Conservation (phyloP, 2,797 vertebrate species). For the Gymnocypris eckloni region DNA sequence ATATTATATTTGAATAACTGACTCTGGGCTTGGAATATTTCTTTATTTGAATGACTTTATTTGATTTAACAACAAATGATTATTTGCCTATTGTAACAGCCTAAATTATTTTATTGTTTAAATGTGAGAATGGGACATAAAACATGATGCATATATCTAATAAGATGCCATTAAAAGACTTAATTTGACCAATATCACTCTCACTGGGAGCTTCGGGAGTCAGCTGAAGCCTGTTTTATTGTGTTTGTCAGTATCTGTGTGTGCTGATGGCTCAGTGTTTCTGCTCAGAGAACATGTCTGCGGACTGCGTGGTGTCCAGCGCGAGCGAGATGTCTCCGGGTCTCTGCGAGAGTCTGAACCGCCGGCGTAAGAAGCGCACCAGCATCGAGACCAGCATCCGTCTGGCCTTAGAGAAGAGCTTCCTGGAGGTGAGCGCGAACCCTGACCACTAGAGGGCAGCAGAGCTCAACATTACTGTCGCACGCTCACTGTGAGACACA, state of each 20-base stretch:
- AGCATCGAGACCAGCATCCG: conserved; percentile 93
- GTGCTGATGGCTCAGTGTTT: no score
- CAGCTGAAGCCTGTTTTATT: not conserved
- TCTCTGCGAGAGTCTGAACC: conserved; percentile 82
- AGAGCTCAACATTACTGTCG: not conserved
- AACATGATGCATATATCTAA: not conserved
- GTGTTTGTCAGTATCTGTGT: no score
- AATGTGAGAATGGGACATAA: not conserved
- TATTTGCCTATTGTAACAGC: not conserved
- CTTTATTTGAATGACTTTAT: no score
- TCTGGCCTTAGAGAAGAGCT: conserved; percentile 91
- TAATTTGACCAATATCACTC: no score
- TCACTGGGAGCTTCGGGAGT: not conserved
- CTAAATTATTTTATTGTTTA: not conserved
- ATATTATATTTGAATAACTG: no score
- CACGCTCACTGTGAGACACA: no score
- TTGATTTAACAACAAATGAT: no score
- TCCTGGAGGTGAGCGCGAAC: conserved; percentile 81
- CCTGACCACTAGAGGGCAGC: conserved; percentile 36
- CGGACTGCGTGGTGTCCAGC: conserved; percentile 83
- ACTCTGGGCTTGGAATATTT: no score
- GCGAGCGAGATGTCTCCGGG: conserved; percentile 81
- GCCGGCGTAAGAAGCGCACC: conserved; percentile 90
- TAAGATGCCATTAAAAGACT: not conserved
- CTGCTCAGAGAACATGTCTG: conserved; percentile 82